Evolutionary conservation across 2,113 vertebrate genomes (phyloP), one percentile per base, ranked within the genome.

Genomic region (Megalops atlanticus): DNA sequence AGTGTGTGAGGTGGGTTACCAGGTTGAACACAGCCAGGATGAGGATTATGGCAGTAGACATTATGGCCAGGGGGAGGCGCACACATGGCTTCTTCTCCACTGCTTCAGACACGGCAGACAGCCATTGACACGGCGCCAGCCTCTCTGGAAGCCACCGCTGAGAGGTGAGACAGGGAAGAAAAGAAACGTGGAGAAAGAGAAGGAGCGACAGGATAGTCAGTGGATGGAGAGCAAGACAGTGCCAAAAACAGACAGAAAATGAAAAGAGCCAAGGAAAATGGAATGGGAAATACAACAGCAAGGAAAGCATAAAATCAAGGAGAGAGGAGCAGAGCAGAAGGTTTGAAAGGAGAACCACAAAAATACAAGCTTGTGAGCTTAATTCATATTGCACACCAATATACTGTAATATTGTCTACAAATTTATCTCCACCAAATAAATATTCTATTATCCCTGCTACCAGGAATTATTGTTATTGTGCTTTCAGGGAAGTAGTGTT

Each of bases 1-100:
- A 54, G 41, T 41, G 10, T 33, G n/a, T 31, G 72, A 47, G 3
- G 12, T 1, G 41, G 54, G 82, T 91, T 85, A 99, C 98, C 94
- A 98, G 82, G 89, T 96, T 97, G 83, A 98, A 89, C 45, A 98
- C 75, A 1, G 97, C 96, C 31, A 97, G 81, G 27, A 93, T 82
- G 70, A 98, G 88, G 83, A 98, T 93, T 84, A 95, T 92, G 52
- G 93, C 82, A 0, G 96, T 93, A 1, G 94, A 95, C 80, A 97
- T 78, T 79, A 92, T 18, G 15, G 95, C 95, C 91, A 99, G 90
- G 0, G 93, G 93, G 81, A 98, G 92, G 79, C 97, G 93, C 52
- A 98, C 91, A 3, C 94, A 92, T 0, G 97, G 95, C 84, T 89
- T 93, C 2, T 94, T 96, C 76, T 96, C 96, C 87, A 98, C 95